These are phyloP conservation scores for Dryadula phaetusa DNA, from an alignment of 2,888 invertebrate species.

Conservation along the genomic window DNA sequence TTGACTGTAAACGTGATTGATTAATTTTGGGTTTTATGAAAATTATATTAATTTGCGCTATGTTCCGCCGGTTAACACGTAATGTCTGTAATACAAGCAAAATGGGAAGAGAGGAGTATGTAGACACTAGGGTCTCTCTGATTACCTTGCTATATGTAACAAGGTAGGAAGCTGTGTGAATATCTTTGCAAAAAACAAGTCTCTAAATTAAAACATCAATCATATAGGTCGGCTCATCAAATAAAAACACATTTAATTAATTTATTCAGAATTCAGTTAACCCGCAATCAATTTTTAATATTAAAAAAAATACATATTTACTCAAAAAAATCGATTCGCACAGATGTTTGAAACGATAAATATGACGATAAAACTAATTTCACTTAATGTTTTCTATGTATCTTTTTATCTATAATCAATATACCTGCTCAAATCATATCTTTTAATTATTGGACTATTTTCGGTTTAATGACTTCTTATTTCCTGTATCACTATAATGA, in stretches of 20 bases:
- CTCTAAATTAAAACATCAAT: background rate
- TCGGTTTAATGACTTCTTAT: conserved; percentile 39
- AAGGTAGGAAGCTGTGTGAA: too few relatives aligned
- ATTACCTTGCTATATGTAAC: too few relatives aligned
- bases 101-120: too few relatives aligned
- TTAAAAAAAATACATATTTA: conserved; percentile 11
- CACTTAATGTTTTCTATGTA: conserved; percentile 25
- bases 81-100: too few relatives aligned
- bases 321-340: conserved; percentile 6
- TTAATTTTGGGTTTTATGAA: too few relatives aligned
- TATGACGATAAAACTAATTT: conserved; percentile 19
- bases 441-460: conserved; percentile 41
- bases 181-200: background rate
- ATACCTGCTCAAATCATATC: conserved; percentile 35
- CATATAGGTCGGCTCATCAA: background rate
- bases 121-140: too few relatives aligned
- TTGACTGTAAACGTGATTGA: too few relatives aligned
- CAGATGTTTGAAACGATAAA: background rate
- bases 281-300: conserved; percentile 2
- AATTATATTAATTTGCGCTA: too few relatives aligned
- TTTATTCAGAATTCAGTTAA: background rate
- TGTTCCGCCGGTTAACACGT: background rate
- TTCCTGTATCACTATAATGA: conserved; percentile 53
- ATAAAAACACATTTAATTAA: background rate
- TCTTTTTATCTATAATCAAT: conserved; percentile 24